Percentiles rank a stretch among this genome's conserved stretches.
phyloP scores from a whole-genome alignment of 1,140 invertebrate species.

The Cotesia vestalis region DNA sequence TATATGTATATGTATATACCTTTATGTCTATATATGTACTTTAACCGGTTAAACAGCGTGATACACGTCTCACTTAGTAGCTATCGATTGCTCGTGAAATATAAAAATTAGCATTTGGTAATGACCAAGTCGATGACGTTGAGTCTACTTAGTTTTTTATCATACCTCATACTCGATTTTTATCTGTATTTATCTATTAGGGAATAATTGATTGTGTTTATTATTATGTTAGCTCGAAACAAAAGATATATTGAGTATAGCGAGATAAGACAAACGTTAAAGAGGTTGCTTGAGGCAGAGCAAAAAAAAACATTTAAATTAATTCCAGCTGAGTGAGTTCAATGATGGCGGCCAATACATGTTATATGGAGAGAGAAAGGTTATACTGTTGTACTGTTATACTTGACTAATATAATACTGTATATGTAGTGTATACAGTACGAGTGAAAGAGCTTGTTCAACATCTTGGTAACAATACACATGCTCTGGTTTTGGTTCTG shows the following conservation, averaged over 20 bases:
- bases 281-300: constrained; percentile 46
- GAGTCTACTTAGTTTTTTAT: too few species aligned
- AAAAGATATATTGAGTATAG: constrained; percentile 35
- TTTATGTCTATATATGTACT: constrained; percentile 25
- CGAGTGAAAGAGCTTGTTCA: too few species aligned
- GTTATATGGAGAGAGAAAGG: constrained; percentile 49
- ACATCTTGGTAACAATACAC: constrained; percentile 1
- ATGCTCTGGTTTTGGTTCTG: not conserved
- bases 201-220: too few species aligned
- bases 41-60: constrained; percentile 54
- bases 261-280: constrained; percentile 52
- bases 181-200: too few species aligned
- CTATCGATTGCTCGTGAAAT: constrained; percentile 50
- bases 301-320: constrained; percentile 65
- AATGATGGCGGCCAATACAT: constrained; percentile 61
- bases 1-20: too few species aligned
- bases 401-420: not conserved
- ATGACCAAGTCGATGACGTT: constrained; percentile 44
- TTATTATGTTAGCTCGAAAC: too few species aligned
- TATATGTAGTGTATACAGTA: not conserved
- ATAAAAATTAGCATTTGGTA: constrained; percentile 57
- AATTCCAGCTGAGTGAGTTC: constrained; percentile 57
- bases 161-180: too few species aligned
- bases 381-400: not conserved
- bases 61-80: constrained; percentile 45